Base-by-base conservation (phyloP, 2,888 invertebrate genomes). In the Tachina lurida region DNA sequence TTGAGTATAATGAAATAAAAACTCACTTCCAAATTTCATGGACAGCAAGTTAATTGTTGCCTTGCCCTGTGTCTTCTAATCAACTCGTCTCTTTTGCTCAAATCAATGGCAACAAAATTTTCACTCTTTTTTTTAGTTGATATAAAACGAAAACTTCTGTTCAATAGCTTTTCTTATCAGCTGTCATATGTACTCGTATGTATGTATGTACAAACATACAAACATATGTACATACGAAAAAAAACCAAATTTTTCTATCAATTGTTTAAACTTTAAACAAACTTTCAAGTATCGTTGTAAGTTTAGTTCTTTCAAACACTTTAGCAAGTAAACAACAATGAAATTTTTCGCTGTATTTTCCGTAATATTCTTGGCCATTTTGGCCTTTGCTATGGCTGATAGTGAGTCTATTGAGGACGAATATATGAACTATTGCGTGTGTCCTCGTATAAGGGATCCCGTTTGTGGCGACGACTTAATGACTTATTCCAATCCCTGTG, bases 401-500 rank as follows among this genome's bases (percentile, higher is more conserved):
- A 74, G n/a, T n/a, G n/a, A n/a, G n/a, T n/a, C n/a, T n/a, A n/a
- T 56, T 19, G 63, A 76, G 49, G 65, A 60, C n/a, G 54, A 45
- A 12, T 10, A 39, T 2, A 70, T 75, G 7, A 62, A 56, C 7
- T 19, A 10, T 41, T 90, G 90, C 58, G 54, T 83, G 13, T 90
- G 89, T 19, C 84, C 88, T 15, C 88, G 88, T 58, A 87, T 83
- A 4, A 83, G 87, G 52, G 83, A 87, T 22, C 89, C 88, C 22
- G 89, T 90, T 19, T 90, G 90, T 54, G 89, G 87, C 1, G 88
- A 89, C 2, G 88, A 90, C 70, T 39, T 54, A 2, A 73, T 83
- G 10, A 89, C 89, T 19, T 92, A 91, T 75, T n/a, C 78, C 49
- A 92, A 91, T 84, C 39, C n/a, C 4, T 91, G 92, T 79, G 77